phyloP scores from a whole-genome alignment of 1,140 invertebrate genomes.

The Orius insidiosus region DNA sequence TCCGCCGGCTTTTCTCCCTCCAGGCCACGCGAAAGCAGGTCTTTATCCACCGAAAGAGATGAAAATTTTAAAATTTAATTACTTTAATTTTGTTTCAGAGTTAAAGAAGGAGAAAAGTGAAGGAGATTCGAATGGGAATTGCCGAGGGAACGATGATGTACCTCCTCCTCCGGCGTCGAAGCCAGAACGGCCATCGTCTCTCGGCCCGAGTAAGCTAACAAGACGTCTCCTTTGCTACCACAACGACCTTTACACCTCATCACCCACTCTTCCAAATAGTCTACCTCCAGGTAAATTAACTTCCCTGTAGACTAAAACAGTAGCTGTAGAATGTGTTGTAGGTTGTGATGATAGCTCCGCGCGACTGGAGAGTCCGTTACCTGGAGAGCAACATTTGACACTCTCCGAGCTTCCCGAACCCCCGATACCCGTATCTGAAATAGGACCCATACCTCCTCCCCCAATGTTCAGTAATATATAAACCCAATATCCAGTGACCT shows the following conservation, averaged over 20 bases:
- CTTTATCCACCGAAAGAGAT: neutral
- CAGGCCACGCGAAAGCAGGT: constrained; percentile 32
- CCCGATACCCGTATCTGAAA: constrained; percentile 77
- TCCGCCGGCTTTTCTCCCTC: constrained; percentile 42
- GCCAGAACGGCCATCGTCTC: constrained; percentile 51
- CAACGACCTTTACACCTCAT: constrained; percentile 40
- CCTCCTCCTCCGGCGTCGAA: constrained; percentile 25
- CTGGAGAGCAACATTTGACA: constrained; percentile 31
- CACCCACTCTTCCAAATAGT: constrained; percentile 12
- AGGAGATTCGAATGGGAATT: constrained; percentile 24
- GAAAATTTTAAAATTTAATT: neutral
- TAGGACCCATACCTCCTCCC: constrained; percentile 84
- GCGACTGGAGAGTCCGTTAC: constrained; percentile 9
- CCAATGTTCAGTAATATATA: constrained; percentile 65
- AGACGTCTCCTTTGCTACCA: constrained; percentile 53
- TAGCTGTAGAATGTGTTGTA: neutral
- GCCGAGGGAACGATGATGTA: constrained; percentile 25
- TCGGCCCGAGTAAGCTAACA: constrained; percentile 42
- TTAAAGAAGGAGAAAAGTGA: constrained; percentile 81
- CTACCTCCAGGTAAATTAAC: constrained; percentile 8
- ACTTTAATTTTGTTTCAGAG: constrained; percentile 41
- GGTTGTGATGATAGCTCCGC: constrained; percentile 13
- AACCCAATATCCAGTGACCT: constrained; percentile 24
- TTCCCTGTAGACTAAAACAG: neutral
- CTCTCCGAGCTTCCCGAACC: constrained; percentile 75